Base-by-base conservation (phyloP, 2,113 vertebrate species). In the Chlamydotis undulata region DNA sequence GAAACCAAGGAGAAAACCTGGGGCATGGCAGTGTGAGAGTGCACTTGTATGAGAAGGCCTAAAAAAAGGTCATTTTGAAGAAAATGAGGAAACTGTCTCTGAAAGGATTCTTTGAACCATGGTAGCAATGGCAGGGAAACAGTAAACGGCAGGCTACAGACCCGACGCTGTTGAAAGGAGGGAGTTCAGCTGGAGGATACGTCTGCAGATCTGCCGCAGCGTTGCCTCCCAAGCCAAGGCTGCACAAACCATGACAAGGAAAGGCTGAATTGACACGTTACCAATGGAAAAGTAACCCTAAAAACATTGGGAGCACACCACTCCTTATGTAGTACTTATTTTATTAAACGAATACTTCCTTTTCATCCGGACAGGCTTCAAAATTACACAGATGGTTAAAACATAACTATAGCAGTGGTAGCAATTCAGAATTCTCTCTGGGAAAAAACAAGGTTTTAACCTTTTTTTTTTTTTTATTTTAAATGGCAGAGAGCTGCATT, bases 381-480 rank as follows among this genome's bases (percentile, higher is more conserved):
- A 87, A 83, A 93, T 85, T 80, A 90, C 84, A 83, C 94, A 97
- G 94, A 94, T 94, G 93, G 93, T 77, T 91, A 93, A 94, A 96
- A 93, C 49, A 73, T 77, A 95, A 88, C 95, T 83, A 70, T 69
- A 90, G 75, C 67, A 91, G 75, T 86, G 75, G 75, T 95, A 93
- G 91, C 74, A 91, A 95, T 95, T 91, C 93, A 88, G 82, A 94
- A 94, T 85, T 33, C 82, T 95, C 95, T 96, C 87, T 59, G 50
- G 67, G 55, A 78, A 55, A 88, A 93, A 95, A 90, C 78, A 96
- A 93, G 75, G 57, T 50, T 93, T 96, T 91, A 94, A 90, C 45
- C 61, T 71, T 74, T 78, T 91, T 76, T 41, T 41, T 39, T 41
- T 71, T 43, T 29, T 21, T 5, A 56, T 79, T 76, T 81, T 50